Conservation (phyloP, 2,888 invertebrate species). For the Pseudolycoriella hygida region DNA sequence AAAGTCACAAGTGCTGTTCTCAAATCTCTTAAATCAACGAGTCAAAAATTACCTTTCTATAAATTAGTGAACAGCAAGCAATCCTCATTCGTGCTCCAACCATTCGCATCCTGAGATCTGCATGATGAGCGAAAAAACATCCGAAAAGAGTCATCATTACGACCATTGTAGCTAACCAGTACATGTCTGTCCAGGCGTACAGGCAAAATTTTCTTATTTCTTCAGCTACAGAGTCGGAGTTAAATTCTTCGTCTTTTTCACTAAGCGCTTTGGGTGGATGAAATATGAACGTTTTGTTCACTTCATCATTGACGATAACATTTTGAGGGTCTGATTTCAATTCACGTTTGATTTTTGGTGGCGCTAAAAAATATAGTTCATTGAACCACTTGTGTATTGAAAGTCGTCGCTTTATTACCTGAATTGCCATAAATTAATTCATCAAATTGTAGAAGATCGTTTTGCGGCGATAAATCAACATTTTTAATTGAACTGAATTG, state of each 20-base stretch:
- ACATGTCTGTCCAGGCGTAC: constrained; percentile 22
- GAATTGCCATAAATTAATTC: too few species aligned
- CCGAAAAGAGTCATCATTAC: constrained; percentile 20
- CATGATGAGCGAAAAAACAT: constrained; percentile 28
- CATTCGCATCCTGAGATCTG: constrained; percentile 22
- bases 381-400: too few species aligned
- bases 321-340: neutral
- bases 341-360: too few species aligned
- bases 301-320: neutral
- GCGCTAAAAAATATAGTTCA: too few species aligned
- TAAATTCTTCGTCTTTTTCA: neutral
- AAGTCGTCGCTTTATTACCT: too few species aligned
- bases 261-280: neutral
- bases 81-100: constrained; percentile 46
- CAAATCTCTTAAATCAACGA: too few species aligned
- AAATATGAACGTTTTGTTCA: neutral
- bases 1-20: too few species aligned
- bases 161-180: constrained; percentile 22
- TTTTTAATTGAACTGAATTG: too few species aligned
- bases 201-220: constrained; percentile 10
- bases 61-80: constrained; percentile 47
- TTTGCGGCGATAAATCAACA: too few species aligned
- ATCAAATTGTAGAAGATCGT: too few species aligned
- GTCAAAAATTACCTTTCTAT: constrained; percentile 38
- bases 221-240: constrained; percentile 3